These are phyloP conservation scores for Drosophila navojoa DNA, from an alignment of 1,140 invertebrate genomes.

Conservation along the genomic window DNA sequence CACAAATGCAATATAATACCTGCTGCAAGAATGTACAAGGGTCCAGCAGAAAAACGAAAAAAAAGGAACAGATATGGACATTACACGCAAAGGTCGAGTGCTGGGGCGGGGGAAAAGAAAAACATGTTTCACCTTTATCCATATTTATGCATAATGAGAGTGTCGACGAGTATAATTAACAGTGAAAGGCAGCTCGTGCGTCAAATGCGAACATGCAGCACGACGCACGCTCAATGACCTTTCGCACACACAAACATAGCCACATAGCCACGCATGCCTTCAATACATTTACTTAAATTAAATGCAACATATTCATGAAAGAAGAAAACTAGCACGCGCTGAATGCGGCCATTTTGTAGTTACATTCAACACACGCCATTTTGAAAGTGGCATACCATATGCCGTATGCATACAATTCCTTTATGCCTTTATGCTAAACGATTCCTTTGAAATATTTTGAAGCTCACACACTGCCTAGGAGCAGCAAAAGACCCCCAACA, in stretches of 20 bases:
- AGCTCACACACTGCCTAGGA: no score
- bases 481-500: no score
- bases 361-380: neutral
- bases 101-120: slow-evolving; percentile 1
- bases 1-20: no score
- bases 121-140: slow-evolving; percentile 60
- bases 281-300: slow-evolving; percentile 49
- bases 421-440: no score
- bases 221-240: slow-evolving; percentile 52
- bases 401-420: neutral
- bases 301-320: slow-evolving; percentile 46
- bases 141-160: slow-evolving; percentile 65
- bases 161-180: slow-evolving; percentile 72
- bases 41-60: slow-evolving; percentile 4
- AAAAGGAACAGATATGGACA: slow-evolving; percentile 25
- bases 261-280: slow-evolving; percentile 27
- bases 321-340: slow-evolving; percentile 4
- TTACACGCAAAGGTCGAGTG: slow-evolving; percentile 60
- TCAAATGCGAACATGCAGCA: slow-evolving; percentile 70
- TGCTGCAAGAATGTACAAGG: slow-evolving; percentile 12
- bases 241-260: slow-evolving; percentile 46
- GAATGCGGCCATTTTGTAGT: slow-evolving; percentile 4
- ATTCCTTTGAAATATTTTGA: no score
- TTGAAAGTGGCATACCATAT: slow-evolving; percentile 6
- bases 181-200: slow-evolving; percentile 60